A percentile compares a stretch with the other conserved stretches of the same genome.
phyloP scores from a whole-genome alignment of 2,888 invertebrate genomes.

The Bellardia bayeri region DNA sequence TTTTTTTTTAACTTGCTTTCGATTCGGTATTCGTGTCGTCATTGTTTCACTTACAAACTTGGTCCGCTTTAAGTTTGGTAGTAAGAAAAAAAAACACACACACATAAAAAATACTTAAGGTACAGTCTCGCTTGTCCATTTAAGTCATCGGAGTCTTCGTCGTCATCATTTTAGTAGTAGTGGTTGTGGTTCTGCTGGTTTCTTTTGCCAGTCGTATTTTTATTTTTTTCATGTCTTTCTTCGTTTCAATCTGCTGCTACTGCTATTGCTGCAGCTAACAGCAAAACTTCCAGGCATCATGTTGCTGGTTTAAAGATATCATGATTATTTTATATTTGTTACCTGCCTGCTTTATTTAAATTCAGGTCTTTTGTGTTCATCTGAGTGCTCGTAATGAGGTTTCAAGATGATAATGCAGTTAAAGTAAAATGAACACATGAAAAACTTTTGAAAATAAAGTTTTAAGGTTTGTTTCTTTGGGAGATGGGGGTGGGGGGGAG shows the following conservation, averaged over 20 bases:
- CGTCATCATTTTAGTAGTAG: slow-evolving; percentile 10
- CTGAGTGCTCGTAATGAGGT: slow-evolving; percentile 16
- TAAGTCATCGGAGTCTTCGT: slow-evolving; percentile 32
- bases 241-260: slow-evolving; percentile 17
- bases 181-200: slow-evolving; percentile 64
- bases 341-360: slow-evolving; percentile 45
- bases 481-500: too few relatives aligned
- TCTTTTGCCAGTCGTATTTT: slow-evolving; percentile 14
- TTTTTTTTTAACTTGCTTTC: slow-evolving; percentile 34
- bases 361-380: slow-evolving; percentile 29
- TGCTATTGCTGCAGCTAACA: slow-evolving; percentile 34
- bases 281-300: slow-evolving; percentile 67
- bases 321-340: slow-evolving; percentile 16
- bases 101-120: slow-evolving; percentile 55
- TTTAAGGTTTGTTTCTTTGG: not conserved
- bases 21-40: slow-evolving; percentile 74
- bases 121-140: slow-evolving; percentile 68
- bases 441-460: too few relatives aligned
- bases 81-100: not conserved
- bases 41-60: slow-evolving; percentile 75
- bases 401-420: slow-evolving; percentile 60
- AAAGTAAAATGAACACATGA: not conserved
- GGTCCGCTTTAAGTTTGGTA: slow-evolving; percentile 71
- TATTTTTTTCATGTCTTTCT: not conserved
- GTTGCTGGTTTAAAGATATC: slow-evolving; percentile 65